Conservation (phyloP, 2,797 vertebrate genomes). For the Dendrocincla tyrannina region DNA sequence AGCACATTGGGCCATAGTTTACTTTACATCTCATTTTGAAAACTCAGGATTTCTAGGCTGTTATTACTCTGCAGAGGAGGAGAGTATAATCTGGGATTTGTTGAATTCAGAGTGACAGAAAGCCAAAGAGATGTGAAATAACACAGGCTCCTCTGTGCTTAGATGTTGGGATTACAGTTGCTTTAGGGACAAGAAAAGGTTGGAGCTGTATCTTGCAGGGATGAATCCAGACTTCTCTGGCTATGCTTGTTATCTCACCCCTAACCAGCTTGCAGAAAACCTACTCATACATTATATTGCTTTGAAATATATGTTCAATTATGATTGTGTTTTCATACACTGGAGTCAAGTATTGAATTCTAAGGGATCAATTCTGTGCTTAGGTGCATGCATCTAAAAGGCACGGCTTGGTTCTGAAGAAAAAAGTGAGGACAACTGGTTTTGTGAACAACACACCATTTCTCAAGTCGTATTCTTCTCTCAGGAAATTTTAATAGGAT, state of each 20-base stretch:
- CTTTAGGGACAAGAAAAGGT: not conserved
- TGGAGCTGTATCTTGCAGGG: not conserved
- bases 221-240: not conserved
- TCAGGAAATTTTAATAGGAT: constrained; percentile 41
- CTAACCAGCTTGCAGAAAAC: not conserved
- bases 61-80: not conserved
- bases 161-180: not conserved
- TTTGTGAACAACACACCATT: not conserved
- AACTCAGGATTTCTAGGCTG: not conserved
- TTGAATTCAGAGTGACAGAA: not conserved
- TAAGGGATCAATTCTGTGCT: not conserved
- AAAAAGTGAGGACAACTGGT: not conserved
- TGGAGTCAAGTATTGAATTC: not conserved
- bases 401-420: not conserved
- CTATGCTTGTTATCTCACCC: not conserved
- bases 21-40: not conserved
- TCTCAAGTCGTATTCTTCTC: not conserved
- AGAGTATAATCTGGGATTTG: not conserved
- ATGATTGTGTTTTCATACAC: not conserved
- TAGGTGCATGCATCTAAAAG: not conserved
- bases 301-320: not conserved
- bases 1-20: not conserved
- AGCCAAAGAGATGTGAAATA: not conserved
- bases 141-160: not conserved
- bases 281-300: not conserved